These are phyloP conservation scores for Drosophila pegasa DNA, from an alignment of 2,888 invertebrate genomes.

Conservation along the genomic window DNA sequence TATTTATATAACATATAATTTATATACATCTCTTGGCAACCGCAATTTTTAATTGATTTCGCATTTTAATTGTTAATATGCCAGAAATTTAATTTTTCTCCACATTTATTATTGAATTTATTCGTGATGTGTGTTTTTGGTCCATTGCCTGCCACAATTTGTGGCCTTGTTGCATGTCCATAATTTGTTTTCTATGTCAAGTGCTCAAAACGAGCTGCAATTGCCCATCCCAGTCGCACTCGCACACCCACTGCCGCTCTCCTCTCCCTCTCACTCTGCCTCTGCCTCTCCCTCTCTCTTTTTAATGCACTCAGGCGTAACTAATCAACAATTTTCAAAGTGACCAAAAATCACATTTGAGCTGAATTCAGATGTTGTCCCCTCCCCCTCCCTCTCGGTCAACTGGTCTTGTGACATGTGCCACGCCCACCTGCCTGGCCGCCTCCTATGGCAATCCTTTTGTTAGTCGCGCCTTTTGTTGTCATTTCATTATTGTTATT, in stretches of 20 bases:
- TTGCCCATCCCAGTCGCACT: neutral
- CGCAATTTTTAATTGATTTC: constrained; percentile 77
- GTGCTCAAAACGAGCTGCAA: constrained; percentile 42
- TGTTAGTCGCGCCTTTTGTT: constrained; percentile 77
- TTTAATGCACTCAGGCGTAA: constrained; percentile 67
- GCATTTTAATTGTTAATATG: constrained; percentile 75
- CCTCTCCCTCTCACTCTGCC: neutral
- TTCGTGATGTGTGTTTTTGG: constrained; percentile 9
- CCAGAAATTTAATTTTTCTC: constrained; percentile 26
- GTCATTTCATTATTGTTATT: constrained; percentile 79
- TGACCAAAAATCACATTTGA: constrained; percentile 77
- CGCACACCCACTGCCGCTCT: neutral
- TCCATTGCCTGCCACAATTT: constrained; percentile 31
- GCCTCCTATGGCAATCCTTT: constrained; percentile 56
- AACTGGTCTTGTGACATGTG: constrained; percentile 57
- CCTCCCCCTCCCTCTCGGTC: constrained; percentile 27
- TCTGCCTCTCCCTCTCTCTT: constrained; percentile 19
- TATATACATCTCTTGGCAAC: constrained; percentile 62
- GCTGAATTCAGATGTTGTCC: constrained; percentile 48
- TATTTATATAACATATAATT: constrained; percentile 13
- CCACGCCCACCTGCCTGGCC: constrained; percentile 7
- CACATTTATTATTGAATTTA: constrained; percentile 42
- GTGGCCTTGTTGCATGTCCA: constrained; percentile 20
- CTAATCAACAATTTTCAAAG: constrained; percentile 80
- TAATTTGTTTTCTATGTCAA: constrained; percentile 36